Evolutionary conservation across 2,113 vertebrate species (phyloP), one percentile per base, ranked within the genome.

Genomic region (Arothron firmamentum): DNA sequence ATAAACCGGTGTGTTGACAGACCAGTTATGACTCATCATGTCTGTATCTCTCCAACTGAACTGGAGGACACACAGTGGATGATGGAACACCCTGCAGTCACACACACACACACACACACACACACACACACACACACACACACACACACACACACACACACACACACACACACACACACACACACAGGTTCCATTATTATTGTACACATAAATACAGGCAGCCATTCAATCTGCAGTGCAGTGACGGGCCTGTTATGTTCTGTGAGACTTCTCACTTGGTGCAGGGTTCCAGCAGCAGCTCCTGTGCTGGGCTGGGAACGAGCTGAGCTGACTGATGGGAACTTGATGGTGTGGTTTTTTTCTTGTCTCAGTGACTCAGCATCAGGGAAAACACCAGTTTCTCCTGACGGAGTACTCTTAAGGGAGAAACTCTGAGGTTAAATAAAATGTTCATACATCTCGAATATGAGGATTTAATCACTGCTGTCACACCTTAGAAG

Each of bases 1-100:
- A 67, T 54, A 77, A 78, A 78, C 56, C 47, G 53, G 57, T 11
- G 64, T 60, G 67, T 59, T 62, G 54, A 67, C 79, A 72, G 69
- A 78, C 72, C 77, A 68, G 77, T 75, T 79, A 64, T 83, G 83
- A 82, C 75, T 87, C 85, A 78, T 68, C 63, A 67, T 52, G 77
- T 74, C 73, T 65, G 64, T 42, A 42, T 73, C 64, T 75, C 25
- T 74, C 55, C 65, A 51, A 47, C 67, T 58, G 59, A 76, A 67
- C 59, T 9, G 23, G 59, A 63, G 48, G 67, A 79, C 65, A 77
- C 16, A 8, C 45, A n/a, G 62, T 4, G 45, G 65, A 65, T 72
- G 78, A 80, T 67, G 79, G 77, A 80, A 62, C 70, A 65, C 59
- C 74, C 77, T 64, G 73, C 69, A 79, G 73, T 74, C 79, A 58